Conservation (phyloP, 2,113 vertebrate species). For the Circaetus gallicus region DNA sequence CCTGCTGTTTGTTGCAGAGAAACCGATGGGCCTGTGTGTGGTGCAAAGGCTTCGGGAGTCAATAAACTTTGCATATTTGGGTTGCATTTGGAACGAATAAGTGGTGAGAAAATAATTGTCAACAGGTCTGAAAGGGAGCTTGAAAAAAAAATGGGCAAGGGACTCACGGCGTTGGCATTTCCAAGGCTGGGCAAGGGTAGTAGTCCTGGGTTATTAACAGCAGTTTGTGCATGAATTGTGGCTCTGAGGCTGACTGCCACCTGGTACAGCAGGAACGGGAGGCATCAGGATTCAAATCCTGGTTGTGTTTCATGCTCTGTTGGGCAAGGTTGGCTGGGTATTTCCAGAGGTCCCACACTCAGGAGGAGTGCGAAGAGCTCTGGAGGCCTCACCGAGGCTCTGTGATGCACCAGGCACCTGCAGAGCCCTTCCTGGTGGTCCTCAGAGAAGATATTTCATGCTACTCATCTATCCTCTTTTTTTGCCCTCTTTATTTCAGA, state of each 20-base stretch:
- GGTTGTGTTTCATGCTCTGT: neutral
- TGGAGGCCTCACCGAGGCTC: neutral
- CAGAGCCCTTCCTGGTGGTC: neutral
- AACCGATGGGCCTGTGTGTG: neutral
- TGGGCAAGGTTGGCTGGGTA: neutral
- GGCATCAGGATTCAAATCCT: neutral
- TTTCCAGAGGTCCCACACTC: neutral
- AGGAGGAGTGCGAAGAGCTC: neutral
- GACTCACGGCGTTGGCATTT: fast-evolving
- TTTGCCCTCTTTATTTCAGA: constrained; percentile 57
- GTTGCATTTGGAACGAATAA: neutral
- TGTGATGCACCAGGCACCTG: neutral
- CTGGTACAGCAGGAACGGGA: fast-evolving
- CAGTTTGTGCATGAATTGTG: neutral
- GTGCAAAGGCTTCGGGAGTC: neutral
- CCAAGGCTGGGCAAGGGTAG: neutral
- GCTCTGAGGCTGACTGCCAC: neutral
- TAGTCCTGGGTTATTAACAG: neutral
- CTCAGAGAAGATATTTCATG: neutral
- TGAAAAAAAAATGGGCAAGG: neutral
- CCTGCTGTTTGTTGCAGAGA: neutral
- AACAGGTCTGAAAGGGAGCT: neutral
- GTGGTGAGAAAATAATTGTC: neutral
- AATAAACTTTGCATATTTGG: neutral
- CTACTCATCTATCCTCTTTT: neutral